Conservation (phyloP, 2,888 invertebrate species). For the Phyto melanocephala region DNA sequence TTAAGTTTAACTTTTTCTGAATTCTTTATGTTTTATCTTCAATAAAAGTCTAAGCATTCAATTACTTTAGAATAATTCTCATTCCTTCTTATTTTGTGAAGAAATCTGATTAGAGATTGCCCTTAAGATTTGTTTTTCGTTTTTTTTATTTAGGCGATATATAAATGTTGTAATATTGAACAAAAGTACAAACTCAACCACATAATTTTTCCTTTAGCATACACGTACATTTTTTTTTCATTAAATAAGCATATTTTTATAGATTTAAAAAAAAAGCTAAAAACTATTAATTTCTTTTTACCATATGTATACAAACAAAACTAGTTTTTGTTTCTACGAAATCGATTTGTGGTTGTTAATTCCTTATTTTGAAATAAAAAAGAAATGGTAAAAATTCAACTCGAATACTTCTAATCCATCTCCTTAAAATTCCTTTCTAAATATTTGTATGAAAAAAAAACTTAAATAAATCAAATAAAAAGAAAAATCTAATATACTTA, state of each 20-base stretch:
- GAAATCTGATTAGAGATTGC: slow-evolving; percentile 37
- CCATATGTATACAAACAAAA: slow-evolving; percentile 7
- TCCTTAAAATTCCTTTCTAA: slow-evolving; percentile 1
- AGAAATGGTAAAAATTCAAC: slow-evolving; percentile 22
- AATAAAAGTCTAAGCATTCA: neutral
- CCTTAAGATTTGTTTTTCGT: slow-evolving; percentile 31
- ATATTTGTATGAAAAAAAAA: neutral
- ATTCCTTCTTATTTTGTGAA: neutral
- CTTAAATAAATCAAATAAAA: slow-evolving; percentile 1
- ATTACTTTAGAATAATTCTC: neutral
- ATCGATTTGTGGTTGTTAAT: slow-evolving; percentile 35
- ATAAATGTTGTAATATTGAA: too few relatives aligned
- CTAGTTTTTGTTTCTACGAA: slow-evolving; percentile 18
- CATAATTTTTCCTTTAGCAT: too few relatives aligned
- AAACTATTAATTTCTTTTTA: slow-evolving; percentile 34
- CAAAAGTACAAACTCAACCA: too few relatives aligned
- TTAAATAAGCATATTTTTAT: slow-evolving; percentile 14
- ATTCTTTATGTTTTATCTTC: neutral
- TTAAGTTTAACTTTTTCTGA: neutral
- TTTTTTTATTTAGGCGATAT: neutral
- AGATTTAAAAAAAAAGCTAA: slow-evolving; percentile 2
- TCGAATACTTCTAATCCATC: slow-evolving; percentile 16
- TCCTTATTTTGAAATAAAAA: neutral
- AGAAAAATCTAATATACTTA: slow-evolving; percentile 60
- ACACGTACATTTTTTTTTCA: slow-evolving; percentile 13